Evolutionary conservation across 1,140 invertebrate species (phyloP).

Genomic region (Drosophila athabasca): DNA sequence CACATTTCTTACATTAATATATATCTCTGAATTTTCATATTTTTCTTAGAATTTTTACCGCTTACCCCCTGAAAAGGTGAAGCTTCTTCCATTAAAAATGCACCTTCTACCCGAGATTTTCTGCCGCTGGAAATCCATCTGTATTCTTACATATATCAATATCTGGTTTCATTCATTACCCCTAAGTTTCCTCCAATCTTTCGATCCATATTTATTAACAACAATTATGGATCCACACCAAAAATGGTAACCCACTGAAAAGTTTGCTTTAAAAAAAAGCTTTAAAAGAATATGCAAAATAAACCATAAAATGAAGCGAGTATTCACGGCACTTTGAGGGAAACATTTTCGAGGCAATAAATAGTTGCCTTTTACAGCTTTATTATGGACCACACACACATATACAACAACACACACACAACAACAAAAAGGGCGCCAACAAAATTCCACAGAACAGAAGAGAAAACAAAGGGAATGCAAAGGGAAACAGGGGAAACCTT

Average conservation of each 20-base stretch:
- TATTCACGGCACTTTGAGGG: conserved; percentile 53
- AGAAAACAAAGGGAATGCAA: conserved; percentile 16
- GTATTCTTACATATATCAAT: neutral
- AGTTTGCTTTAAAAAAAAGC: conserved; percentile 21
- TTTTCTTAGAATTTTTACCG: too few species aligned
- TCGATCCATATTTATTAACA: too few species aligned
- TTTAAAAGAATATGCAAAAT: conserved; percentile 15
- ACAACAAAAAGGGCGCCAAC: conserved; percentile 2
- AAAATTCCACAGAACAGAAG: neutral
- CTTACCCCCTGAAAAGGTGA: too few species aligned
- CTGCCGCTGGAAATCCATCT: too few species aligned
- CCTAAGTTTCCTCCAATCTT: neutral
- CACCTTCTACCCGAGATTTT: too few species aligned
- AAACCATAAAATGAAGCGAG: conserved; percentile 24
- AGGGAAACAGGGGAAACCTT: conserved; percentile 32
- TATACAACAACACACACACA: conserved; percentile 5
- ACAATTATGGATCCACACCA: neutral
- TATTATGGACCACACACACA: conserved; percentile 49
- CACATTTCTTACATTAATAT: too few species aligned
- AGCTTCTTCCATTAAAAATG: neutral
- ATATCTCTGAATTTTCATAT: too few species aligned
- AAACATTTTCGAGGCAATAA: conserved; percentile 55
- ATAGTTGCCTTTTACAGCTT: conserved; percentile 69
- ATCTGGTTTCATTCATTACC: neutral
- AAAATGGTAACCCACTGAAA: conserved; percentile 15